Conservation (phyloP, 2,113 vertebrate genomes). For the Passer montanus region DNA sequence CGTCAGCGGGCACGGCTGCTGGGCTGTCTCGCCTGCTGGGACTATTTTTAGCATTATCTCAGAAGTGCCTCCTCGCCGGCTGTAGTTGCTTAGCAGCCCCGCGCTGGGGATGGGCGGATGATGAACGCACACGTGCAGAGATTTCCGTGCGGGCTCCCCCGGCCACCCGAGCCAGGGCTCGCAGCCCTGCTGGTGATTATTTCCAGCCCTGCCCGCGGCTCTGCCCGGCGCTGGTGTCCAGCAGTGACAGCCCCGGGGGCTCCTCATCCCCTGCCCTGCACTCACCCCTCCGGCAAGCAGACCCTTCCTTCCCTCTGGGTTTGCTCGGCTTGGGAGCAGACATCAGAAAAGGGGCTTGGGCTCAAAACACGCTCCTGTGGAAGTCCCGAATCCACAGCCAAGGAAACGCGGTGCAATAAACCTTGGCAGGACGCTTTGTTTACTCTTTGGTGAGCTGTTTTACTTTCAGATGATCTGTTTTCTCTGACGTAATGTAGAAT, state of each 20-base stretch:
- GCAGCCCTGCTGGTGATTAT: fast-evolving
- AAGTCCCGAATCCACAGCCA: not conserved
- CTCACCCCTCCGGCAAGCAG: fast-evolving
- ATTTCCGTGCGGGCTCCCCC: not conserved
- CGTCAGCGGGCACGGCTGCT: not conserved
- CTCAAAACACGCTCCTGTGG: not conserved
- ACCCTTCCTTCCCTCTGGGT: not conserved
- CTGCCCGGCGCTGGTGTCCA: not conserved
- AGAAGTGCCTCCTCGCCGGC: not conserved
- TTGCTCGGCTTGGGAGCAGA: not conserved
- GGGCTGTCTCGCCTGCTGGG: not conserved
- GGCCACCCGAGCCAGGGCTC: fast-evolving
- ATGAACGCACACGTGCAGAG: not conserved
- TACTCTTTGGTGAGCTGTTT: not conserved
- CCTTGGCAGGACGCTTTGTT: not conserved
- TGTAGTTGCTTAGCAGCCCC: conserved; percentile 67
- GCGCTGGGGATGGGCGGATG: not conserved
- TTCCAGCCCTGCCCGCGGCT: fast-evolving
- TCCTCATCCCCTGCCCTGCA: fast-evolving
- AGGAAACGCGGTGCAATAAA: fast-evolving
- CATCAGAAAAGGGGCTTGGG: not conserved
- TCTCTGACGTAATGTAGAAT: not conserved
- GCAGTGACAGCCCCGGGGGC: fast-evolving
- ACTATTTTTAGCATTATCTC: conserved; percentile 67
- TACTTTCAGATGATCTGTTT: not conserved